Conservation (phyloP, 2,888 invertebrate genomes). For the Dione juno region DNA sequence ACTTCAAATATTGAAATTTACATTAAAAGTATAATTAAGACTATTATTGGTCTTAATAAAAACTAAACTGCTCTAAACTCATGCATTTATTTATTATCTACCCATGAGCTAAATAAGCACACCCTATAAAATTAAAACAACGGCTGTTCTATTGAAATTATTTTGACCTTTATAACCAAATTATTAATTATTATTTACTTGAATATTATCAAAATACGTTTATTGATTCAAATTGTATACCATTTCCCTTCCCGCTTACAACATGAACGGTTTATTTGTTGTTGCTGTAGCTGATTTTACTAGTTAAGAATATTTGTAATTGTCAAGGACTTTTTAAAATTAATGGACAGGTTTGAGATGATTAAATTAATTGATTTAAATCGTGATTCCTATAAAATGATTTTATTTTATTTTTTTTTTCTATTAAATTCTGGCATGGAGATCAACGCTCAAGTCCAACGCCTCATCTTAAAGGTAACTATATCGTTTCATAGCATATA, state of each 20-base stretch:
- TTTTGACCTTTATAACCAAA: slow-evolving; percentile 11
- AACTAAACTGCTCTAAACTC: too few relatives aligned
- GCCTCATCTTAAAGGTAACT: too few relatives aligned
- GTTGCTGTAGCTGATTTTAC: not conserved
- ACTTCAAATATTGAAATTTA: too few relatives aligned
- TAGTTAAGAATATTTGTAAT: not conserved
- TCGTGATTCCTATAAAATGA: too few relatives aligned
- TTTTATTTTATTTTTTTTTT: too few relatives aligned
- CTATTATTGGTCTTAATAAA: too few relatives aligned
- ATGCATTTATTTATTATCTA: not conserved
- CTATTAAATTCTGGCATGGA: too few relatives aligned
- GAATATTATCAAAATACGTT: not conserved
- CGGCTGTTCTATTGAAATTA: not conserved
- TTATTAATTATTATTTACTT: not conserved
- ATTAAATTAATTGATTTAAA: too few relatives aligned
- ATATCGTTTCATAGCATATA: too few relatives aligned
- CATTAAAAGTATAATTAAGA: too few relatives aligned
- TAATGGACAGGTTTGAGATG: too few relatives aligned
- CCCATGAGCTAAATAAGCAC: not conserved
- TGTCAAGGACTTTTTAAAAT: not conserved
- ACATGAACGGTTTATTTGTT: not conserved
- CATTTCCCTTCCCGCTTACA: not conserved
- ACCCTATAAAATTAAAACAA: not conserved
- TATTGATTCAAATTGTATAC: not conserved
- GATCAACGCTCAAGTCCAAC: too few relatives aligned